A percentile compares a stretch with the other conserved stretches of the same genome.
These are phyloP conservation scores for Glossosoma conforme DNA, from an alignment of 1,140 invertebrate species.

Conservation along the genomic window DNA sequence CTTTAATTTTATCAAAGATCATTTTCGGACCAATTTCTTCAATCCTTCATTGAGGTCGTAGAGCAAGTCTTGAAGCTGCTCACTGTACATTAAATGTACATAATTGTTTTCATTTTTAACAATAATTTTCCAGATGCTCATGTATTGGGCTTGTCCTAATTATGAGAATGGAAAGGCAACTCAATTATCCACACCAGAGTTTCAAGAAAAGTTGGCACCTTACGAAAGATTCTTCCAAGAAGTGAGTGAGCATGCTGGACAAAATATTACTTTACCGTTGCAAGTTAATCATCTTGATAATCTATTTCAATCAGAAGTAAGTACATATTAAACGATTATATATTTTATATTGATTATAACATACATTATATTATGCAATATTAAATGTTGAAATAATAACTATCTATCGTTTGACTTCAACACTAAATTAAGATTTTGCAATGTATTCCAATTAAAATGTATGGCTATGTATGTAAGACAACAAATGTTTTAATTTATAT, in stretches of 20 bases:
- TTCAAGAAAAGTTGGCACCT: slow-evolving; percentile 34
- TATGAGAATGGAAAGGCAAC: slow-evolving; percentile 46
- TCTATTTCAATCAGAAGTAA: slow-evolving; percentile 46
- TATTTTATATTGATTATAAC: neutral
- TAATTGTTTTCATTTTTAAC: too few species aligned
- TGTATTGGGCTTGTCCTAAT: slow-evolving; percentile 47
- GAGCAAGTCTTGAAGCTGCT: too few species aligned
- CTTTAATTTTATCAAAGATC: too few species aligned
- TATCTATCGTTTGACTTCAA: too few species aligned
- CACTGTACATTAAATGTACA: too few species aligned
- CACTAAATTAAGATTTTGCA: too few species aligned
- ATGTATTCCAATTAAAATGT: too few species aligned
- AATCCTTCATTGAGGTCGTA: too few species aligned
- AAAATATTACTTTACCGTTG: slow-evolving; percentile 39
- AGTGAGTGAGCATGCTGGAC: slow-evolving; percentile 39
- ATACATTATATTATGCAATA: too few species aligned
- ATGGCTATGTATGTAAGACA: neutral
- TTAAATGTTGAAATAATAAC: too few species aligned
- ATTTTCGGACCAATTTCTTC: too few species aligned
- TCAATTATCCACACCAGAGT: slow-evolving; percentile 38
- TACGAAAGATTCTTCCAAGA: slow-evolving; percentile 39
- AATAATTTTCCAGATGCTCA: slow-evolving; percentile 36
- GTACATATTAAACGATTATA: slow-evolving; percentile 12
- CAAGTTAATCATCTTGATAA: slow-evolving; percentile 50
- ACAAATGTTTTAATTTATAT: slow-evolving; percentile 23